Conservation (phyloP, 2,797 vertebrate genomes). For the Melanotaenia parkinsoni region DNA sequence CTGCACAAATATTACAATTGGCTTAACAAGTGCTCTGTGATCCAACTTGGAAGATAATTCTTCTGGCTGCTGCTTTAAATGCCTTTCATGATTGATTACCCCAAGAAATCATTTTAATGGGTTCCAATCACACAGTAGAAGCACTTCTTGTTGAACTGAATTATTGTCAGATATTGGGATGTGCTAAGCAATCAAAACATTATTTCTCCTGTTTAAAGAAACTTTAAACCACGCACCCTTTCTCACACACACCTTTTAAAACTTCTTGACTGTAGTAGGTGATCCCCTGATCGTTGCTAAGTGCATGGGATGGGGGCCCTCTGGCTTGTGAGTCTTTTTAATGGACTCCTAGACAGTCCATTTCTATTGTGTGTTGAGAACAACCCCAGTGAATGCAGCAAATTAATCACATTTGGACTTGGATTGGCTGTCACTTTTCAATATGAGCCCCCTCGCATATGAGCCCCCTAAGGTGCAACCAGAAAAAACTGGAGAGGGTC, state of each 20-base stretch:
- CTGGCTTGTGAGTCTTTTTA: constrained; percentile 84
- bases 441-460: constrained; percentile 75
- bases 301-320: constrained; percentile 73
- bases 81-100: constrained; percentile 69
- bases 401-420: constrained; percentile 92
- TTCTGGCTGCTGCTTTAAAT: constrained; percentile 54
- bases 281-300: constrained; percentile 75
- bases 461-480: constrained; percentile 77
- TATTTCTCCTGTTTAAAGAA: constrained; percentile 45
- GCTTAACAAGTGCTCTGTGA: constrained; percentile 34
- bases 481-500: constrained; percentile 78
- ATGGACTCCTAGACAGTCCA: constrained; percentile 89
- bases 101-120: constrained; percentile 60
- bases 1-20: constrained; percentile 24
- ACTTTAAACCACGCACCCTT: constrained; percentile 22
- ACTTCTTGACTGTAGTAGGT: constrained; percentile 71
- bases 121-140: constrained; percentile 47
- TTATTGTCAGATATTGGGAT: constrained; percentile 58
- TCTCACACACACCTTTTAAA: constrained; percentile 52
- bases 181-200: constrained; percentile 61
- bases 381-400: constrained; percentile 87
- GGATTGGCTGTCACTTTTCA: constrained; percentile 85
- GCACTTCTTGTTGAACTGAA: constrained; percentile 54
- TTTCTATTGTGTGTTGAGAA: constrained; percentile 87
- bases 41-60: constrained; percentile 47